Base-by-base conservation (phyloP, 2,888 invertebrate genomes). In the Volucella inanis region DNA sequence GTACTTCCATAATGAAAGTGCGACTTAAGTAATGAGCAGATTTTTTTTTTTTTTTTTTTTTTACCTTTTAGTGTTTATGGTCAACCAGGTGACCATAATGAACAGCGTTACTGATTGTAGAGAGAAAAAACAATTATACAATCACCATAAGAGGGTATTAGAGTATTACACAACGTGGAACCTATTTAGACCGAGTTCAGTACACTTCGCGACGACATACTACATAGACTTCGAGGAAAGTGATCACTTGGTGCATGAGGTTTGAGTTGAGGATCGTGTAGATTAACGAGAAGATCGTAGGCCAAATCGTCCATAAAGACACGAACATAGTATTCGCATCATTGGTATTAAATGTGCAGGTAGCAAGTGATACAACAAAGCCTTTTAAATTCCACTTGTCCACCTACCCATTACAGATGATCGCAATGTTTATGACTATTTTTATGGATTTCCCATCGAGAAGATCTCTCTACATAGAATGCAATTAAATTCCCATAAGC, bases 401-500 rank as follows among this genome's bases (percentile, higher is more conserved):
- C 31, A 31, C 31, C 31, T 31, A 31, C 31, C 31, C 31, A 31
- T 31, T 31, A 0, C 31, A 31, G 31, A 6, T 31, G 31, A 31
- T 31, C 2, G 15, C 3, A 15, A 43, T 41, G 12, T 71, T 71
- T 71, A 71, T 59, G 71, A 71, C 71, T 49, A 41, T 50, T 50
- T 50, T 71, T 59, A 22, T 41, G 50, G 59, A 50, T 10, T 70
- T 41, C 9, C 39, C 49, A 59, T 8, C 39, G 62, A 64, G 31
- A 31, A 61, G 45, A 41, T 22, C 38, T 15, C 50, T 52, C 12
- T 38, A n/a, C n/a, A n/a, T n/a, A 43, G 50, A 65, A 65, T 64
- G 67, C 68, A 72, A 83, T 78, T 70, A 74, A 74, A 41, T 75
- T 70, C 45, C 52, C 62, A 81, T 75, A 75, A 75, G 38, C 67